These are phyloP conservation scores for Mola mola DNA, from an alignment of 2,113 vertebrate species.

Conservation along the genomic window DNA sequence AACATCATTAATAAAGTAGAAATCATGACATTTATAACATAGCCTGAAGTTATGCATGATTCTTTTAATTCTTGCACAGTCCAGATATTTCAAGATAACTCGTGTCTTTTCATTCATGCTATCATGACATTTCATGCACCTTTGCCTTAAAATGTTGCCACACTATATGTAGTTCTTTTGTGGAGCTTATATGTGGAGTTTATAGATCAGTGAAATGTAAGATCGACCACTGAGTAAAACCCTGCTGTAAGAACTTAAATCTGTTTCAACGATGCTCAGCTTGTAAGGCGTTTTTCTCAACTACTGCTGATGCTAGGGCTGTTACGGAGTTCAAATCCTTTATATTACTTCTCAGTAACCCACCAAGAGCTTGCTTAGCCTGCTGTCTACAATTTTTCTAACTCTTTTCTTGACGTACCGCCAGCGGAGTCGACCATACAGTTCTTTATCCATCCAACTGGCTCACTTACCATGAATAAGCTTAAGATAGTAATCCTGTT, in stretches of 20 bases:
- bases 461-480: slow-evolving; percentile 74
- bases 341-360: slow-evolving; percentile 46
- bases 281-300: slow-evolving; percentile 13
- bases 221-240: too few species aligned
- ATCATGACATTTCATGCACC: background rate
- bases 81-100: background rate
- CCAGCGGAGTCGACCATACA: slow-evolving; percentile 65
- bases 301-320: slow-evolving; percentile 30
- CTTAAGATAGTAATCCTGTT: slow-evolving; percentile 80
- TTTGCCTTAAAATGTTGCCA: too few species aligned
- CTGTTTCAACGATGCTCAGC: slow-evolving; percentile 29
- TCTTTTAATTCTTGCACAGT: too few species aligned
- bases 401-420: slow-evolving; percentile 68
- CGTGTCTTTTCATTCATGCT: background rate
- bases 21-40: too few species aligned
- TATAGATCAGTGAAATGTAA: too few species aligned
- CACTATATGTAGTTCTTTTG: too few species aligned
- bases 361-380: slow-evolving; percentile 39
- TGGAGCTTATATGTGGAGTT: too few species aligned
- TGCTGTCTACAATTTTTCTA: slow-evolving; percentile 57
- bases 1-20: too few species aligned
- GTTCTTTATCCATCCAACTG: slow-evolving; percentile 76
- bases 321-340: slow-evolving; percentile 44
- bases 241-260: too few species aligned
- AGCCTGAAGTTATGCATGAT: too few species aligned